Conservation (phyloP, 2,888 invertebrate genomes). For the Andrena praecox region DNA sequence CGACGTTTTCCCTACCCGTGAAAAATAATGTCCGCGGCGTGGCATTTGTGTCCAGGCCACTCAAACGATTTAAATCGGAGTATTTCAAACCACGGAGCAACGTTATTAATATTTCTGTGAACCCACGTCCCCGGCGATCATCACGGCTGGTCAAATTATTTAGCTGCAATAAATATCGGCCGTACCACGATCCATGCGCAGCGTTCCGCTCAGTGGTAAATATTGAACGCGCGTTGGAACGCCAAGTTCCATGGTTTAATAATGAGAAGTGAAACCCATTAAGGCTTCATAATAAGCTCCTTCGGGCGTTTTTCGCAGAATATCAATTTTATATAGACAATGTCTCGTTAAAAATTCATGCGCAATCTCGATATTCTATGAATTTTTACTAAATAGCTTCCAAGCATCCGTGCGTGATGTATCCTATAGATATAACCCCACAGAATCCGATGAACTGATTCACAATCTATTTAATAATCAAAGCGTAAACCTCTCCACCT, state of each 20-base stretch:
- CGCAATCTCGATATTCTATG: neutral
- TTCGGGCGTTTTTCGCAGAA: neutral
- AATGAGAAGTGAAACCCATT: conserved; percentile 15
- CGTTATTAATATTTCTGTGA: conserved; percentile 44
- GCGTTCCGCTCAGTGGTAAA: conserved; percentile 18
- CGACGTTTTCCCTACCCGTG: neutral
- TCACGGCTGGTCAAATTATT: conserved; percentile 22
- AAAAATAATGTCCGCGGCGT: conserved; percentile 36
- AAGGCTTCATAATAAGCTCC: neutral
- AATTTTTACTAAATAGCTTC: neutral
- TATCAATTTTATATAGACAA: neutral
- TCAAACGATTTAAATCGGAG: conserved; percentile 1
- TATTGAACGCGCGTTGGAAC: conserved; percentile 14
- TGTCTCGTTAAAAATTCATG: neutral
- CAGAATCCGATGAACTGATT: too few species aligned
- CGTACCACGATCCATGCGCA: conserved; percentile 8
- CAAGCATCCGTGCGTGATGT: neutral
- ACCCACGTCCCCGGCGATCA: conserved; percentile 1
- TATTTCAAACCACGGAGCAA: neutral
- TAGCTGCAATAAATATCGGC: conserved; percentile 47
- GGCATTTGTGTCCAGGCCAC: conserved; percentile 3
- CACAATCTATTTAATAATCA: too few species aligned
- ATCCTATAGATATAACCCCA: too few species aligned
- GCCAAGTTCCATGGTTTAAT: neutral
- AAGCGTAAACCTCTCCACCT: too few species aligned